Percentiles rank a stretch among this genome's conserved stretches.
phyloP scores from a whole-genome alignment of 2,113 vertebrate genomes.

The Ptilorrhoa leucosticta region DNA sequence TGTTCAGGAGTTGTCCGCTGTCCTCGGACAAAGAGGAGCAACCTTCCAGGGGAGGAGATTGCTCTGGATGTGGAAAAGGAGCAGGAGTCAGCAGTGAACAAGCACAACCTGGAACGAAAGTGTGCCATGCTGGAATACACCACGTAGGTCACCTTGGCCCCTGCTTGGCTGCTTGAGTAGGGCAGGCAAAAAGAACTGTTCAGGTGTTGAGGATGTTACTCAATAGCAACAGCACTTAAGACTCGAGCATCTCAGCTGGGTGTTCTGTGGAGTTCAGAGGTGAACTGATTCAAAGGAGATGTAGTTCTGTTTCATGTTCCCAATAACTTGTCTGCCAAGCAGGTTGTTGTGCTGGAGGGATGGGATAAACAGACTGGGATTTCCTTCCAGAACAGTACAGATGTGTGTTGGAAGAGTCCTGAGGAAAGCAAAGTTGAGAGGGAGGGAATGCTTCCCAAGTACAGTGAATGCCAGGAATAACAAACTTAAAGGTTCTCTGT shows the following conservation, averaged over 20 bases:
- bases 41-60: background rate
- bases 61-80: constrained; percentile 64
- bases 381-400: background rate
- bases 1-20: constrained; percentile 74
- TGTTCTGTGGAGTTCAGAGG: background rate
- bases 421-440: background rate
- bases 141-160: constrained; percentile 55
- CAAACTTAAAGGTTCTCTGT: background rate
- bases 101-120: constrained; percentile 76
- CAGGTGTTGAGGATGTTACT: background rate
- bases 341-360: background rate
- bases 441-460: background rate
- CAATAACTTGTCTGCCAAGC: background rate
- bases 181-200: background rate
- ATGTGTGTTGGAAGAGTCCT: background rate
- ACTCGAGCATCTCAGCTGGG: background rate
- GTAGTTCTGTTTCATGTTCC: background rate
- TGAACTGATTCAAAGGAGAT: background rate
- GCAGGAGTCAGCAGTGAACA: constrained; percentile 72
- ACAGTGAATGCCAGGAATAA: background rate
- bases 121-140: constrained; percentile 76
- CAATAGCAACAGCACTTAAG: background rate
- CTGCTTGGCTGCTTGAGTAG: background rate
- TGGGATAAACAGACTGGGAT: background rate
- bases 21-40: constrained; percentile 56